Percentiles rank a stretch among this genome's conserved stretches.
Evolutionary conservation across 2,888 invertebrate genomes (phyloP).

Genomic region (Chesias legatella): DNA sequence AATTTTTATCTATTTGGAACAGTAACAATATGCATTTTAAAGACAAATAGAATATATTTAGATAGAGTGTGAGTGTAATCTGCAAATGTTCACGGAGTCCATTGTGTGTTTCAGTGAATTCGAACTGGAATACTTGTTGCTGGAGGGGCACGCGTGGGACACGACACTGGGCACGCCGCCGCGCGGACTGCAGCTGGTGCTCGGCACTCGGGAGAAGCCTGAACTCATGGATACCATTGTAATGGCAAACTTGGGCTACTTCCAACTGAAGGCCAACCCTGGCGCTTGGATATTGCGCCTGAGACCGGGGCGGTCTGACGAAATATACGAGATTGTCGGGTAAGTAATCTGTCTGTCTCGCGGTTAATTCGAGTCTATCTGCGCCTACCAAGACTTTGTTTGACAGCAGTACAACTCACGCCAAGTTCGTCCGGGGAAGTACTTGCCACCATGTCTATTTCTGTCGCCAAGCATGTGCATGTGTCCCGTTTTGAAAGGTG

Average conservation of each 20-base stretch:
- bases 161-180: constrained; percentile 94
- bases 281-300: constrained; percentile 96
- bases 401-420: too few relatives aligned
- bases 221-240: constrained; percentile 97
- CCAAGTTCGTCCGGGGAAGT: too few relatives aligned
- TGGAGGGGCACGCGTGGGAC: constrained; percentile 98
- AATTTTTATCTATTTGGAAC: too few relatives aligned
- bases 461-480: too few relatives aligned
- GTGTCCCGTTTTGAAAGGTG: too few relatives aligned
- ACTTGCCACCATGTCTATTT: too few relatives aligned
- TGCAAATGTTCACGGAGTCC: too few relatives aligned
- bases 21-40: too few relatives aligned
- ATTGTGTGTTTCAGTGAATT: constrained; percentile 85
- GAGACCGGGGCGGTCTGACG: constrained; percentile 95
- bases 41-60: too few relatives aligned
- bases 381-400: too few relatives aligned
- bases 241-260: constrained; percentile 99
- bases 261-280: constrained; percentile 96
- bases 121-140: constrained; percentile 94
- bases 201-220: constrained; percentile 90
- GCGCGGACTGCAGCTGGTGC: constrained; percentile 96
- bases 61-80: too few relatives aligned
- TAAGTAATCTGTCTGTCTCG: constrained; percentile 38
- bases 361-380: too few relatives aligned
- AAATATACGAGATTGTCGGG: constrained; percentile 95